A percentile compares a stretch with the other conserved stretches of the same genome.
phyloP scores from a whole-genome alignment of 2,113 vertebrate species.

The Tricholaema leucomelas region DNA sequence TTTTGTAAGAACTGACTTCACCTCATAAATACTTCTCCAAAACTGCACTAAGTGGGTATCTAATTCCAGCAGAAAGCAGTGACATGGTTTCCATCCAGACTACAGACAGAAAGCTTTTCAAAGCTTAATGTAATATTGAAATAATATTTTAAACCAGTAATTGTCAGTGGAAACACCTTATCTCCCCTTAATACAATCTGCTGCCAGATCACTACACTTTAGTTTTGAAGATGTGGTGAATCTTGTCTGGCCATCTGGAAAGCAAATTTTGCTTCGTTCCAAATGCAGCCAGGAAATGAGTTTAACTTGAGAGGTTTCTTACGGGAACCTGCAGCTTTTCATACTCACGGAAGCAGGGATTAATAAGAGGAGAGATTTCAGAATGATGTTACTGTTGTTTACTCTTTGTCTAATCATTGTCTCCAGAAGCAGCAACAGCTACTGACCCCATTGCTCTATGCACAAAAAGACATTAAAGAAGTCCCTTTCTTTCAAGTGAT shows the following conservation, averaged over 20 bases:
- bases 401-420: not conserved
- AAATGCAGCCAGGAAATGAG: not conserved
- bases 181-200: not conserved
- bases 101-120: not conserved
- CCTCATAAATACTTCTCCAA: not conserved
- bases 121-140: not conserved
- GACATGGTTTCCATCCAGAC: not conserved
- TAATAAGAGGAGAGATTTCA: not conserved
- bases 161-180: not conserved
- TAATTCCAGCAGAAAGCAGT: slow-evolving; percentile 32
- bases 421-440: not conserved
- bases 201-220: not conserved
- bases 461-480: not conserved
- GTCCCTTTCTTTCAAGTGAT: not conserved
- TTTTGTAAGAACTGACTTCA: slow-evolving; percentile 11
- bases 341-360: not conserved
- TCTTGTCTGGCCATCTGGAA: not conserved
- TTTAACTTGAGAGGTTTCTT: not conserved
- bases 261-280: not conserved
- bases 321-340: not conserved
- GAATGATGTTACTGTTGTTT: not conserved
- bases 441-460: fast-evolving
- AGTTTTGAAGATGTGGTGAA: not conserved
- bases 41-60: not conserved
- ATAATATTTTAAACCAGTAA: not conserved